Percentiles rank a stretch among this genome's conserved stretches.
Evolutionary conservation across 2,113 vertebrate genomes (phyloP).

Genomic region (Anguilla japonica): DNA sequence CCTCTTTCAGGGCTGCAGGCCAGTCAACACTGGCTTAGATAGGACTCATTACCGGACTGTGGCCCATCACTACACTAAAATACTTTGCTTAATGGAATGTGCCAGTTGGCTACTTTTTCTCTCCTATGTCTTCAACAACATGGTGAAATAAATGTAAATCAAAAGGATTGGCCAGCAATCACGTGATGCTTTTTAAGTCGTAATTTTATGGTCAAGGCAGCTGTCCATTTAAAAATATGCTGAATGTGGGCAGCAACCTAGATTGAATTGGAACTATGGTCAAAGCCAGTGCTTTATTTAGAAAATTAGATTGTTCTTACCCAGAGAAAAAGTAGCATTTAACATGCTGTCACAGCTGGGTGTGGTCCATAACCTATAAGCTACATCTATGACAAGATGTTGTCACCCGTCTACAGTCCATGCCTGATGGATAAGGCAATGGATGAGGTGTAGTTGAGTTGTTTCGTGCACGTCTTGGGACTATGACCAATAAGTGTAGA

Average conservation of each 20-base stretch:
- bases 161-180: background rate
- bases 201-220: background rate
- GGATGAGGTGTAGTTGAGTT: too few species aligned
- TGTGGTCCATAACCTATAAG: background rate
- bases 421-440: background rate
- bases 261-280: background rate
- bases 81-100: too few species aligned
- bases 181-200: background rate
- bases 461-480: background rate
- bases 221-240: background rate
- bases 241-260: background rate
- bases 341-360: background rate
- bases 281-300: background rate
- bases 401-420: background rate
- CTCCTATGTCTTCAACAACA: too few species aligned
- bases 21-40: too few species aligned
- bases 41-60: too few species aligned
- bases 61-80: too few species aligned
- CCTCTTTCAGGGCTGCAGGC: too few species aligned
- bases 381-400: background rate
- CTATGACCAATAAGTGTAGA: background rate
- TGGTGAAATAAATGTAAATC: too few species aligned
- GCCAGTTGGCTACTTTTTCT: too few species aligned
- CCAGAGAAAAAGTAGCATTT: background rate
- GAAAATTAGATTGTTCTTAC: background rate